Evolutionary conservation across 2,797 vertebrate species (phyloP).

Genomic region (Smutsia gigantea): DNA sequence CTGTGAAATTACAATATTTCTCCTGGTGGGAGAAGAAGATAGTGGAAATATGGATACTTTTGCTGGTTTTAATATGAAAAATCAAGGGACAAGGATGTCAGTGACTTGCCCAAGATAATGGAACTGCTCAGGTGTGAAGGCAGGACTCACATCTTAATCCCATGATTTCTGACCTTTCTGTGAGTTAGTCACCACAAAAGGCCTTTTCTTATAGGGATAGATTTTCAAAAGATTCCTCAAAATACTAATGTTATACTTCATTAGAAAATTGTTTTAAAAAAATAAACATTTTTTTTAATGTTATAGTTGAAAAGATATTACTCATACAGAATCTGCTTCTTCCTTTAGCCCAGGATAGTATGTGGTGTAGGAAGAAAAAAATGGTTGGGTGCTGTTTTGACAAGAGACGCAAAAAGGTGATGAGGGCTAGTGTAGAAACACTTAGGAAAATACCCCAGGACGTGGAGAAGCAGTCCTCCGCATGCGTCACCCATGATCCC

Average conservation of each 20-base stretch:
- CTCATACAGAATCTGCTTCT: not conserved
- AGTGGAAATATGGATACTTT: not conserved
- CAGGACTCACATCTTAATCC: not conserved
- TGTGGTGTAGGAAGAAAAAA: not conserved
- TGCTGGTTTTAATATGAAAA: not conserved
- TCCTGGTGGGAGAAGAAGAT: not conserved
- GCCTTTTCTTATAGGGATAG: not conserved
- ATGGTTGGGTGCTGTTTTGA: not conserved
- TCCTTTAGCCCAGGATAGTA: not conserved
- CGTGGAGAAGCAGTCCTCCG: not conserved
- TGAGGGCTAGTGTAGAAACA: not conserved
- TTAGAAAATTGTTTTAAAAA: not conserved
- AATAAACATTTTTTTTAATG: not conserved
- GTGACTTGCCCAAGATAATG: not conserved
- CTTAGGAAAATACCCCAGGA: not conserved
- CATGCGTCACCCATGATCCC: not conserved
- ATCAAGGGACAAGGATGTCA: not conserved
- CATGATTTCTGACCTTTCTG: not conserved
- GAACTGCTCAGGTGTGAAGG: not conserved
- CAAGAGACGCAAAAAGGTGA: not conserved
- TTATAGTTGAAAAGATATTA: not conserved
- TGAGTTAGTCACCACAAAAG: not conserved
- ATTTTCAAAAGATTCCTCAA: not conserved
- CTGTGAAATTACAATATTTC: not conserved
- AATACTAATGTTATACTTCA: not conserved